phyloP scores from a whole-genome alignment of 2,888 invertebrate genomes.

The Pecten maximus region DNA sequence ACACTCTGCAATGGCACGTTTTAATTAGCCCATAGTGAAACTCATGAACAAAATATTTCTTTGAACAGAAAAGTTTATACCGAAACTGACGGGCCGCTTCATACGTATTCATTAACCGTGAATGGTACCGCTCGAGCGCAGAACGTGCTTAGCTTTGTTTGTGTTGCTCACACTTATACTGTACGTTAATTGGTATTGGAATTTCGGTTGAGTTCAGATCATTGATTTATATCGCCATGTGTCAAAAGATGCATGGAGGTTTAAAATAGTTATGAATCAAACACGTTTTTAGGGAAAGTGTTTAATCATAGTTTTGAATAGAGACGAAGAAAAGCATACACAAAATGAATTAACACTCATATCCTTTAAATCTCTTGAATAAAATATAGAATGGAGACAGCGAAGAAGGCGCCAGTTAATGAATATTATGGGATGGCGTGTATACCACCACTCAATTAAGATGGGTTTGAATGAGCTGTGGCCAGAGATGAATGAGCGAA shows the following conservation, averaged over 20 bases:
- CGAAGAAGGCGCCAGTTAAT: background rate
- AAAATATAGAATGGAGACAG: background rate
- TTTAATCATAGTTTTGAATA: background rate
- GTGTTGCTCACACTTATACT: background rate
- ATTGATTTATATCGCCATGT: background rate
- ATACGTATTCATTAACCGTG: background rate
- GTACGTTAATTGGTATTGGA: background rate
- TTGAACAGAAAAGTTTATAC: background rate
- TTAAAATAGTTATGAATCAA: slow-evolving; percentile 1
- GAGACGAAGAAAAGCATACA: background rate
- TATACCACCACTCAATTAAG: background rate
- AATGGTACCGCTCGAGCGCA: background rate
- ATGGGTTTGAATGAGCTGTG: background rate
- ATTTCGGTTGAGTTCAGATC: slow-evolving; percentile 15
- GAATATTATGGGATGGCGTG: slow-evolving; percentile 1
- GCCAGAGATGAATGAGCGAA: background rate
- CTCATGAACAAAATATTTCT: too few species aligned
- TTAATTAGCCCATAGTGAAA: too few species aligned
- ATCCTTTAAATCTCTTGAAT: background rate
- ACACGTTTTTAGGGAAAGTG: background rate
- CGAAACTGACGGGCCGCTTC: background rate
- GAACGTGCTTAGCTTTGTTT: background rate
- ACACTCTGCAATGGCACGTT: too few species aligned
- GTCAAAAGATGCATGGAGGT: background rate
- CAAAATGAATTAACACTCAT: background rate